phyloP scores from a whole-genome alignment of 2,113 vertebrate species.

The Gadus macrocephalus region DNA sequence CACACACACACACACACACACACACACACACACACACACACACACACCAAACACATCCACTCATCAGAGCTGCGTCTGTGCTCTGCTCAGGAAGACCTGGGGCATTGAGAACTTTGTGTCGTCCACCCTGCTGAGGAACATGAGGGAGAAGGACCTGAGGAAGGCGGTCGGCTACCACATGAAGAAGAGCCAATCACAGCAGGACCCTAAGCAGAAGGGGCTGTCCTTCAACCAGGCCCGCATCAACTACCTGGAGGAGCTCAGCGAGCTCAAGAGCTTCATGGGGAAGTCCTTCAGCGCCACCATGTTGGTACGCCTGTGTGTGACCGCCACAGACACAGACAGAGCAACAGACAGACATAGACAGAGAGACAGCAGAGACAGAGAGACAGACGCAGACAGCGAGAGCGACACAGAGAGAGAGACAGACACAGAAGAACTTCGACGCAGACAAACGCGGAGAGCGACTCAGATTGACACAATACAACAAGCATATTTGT shows the following conservation, averaged over 20 bases:
- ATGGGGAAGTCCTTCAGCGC: constrained; percentile 90
- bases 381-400: too few species aligned
- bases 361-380: too few species aligned
- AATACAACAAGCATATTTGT: too few species aligned
- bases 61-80: constrained; percentile 8
- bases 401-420: background rate
- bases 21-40: background rate
- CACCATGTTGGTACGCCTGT: constrained; percentile 84
- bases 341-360: background rate
- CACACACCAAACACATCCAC: background rate
- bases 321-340: background rate
- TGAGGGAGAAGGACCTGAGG: constrained; percentile 94
- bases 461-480: too few species aligned
- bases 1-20: background rate
- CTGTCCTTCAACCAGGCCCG: constrained; percentile 79
- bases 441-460: too few species aligned
- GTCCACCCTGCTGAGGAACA: constrained; percentile 90
- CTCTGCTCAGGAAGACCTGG: constrained; percentile 86
- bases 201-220: constrained; percentile 89
- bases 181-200: constrained; percentile 84
- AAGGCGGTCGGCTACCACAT: constrained; percentile 93
- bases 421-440: background rate
- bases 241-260: constrained; percentile 88
- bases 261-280: constrained; percentile 89
- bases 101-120: constrained; percentile 97